Conservation (phyloP, 2,888 invertebrate genomes). For the Drosophila paramelanica region DNA sequence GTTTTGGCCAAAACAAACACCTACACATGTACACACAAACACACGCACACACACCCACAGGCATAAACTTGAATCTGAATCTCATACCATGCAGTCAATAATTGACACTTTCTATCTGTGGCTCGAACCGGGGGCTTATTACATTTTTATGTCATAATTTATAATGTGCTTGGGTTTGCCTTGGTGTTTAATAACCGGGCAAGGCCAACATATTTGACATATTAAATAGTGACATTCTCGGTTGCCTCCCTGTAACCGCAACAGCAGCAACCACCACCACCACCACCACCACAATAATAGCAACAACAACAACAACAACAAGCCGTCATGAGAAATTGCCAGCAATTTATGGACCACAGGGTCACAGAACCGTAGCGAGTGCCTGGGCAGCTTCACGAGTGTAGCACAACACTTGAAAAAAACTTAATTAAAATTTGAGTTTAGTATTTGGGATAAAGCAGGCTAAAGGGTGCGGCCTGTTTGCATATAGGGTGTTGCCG, state of each 20-base stretch:
- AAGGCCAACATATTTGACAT: slow-evolving; percentile 62
- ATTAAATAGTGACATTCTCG: slow-evolving; percentile 44
- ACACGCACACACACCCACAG: slow-evolving; percentile 4
- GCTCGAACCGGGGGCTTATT: slow-evolving; percentile 51
- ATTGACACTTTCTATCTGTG: slow-evolving; percentile 54
- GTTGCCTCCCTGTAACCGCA: slow-evolving; percentile 25
- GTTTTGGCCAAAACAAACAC: slow-evolving; percentile 30
- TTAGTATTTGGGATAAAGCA: slow-evolving; percentile 47
- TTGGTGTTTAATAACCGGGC: slow-evolving; percentile 47
- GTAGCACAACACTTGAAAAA: slow-evolving; percentile 64
- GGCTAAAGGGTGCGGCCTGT: slow-evolving; percentile 28
- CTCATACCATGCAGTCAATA: slow-evolving; percentile 44
- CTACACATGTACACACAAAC: neutral
- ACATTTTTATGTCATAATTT: slow-evolving; percentile 73
- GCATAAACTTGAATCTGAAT: neutral
- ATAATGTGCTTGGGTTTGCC: slow-evolving; percentile 58
- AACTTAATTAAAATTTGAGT: slow-evolving; percentile 75
- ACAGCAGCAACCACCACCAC: slow-evolving; percentile 26
- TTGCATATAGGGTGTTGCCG: slow-evolving; percentile 37
- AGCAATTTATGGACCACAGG: slow-evolving; percentile 54
- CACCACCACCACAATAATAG: slow-evolving; percentile 27
- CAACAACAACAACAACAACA: slow-evolving; percentile 16
- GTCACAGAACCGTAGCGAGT: slow-evolving; percentile 44
- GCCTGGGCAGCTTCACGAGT: slow-evolving; percentile 52
- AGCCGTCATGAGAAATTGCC: slow-evolving; percentile 41